Percentiles rank a stretch among this genome's conserved stretches.
phyloP scores from a whole-genome alignment of 2,888 invertebrate species.

The Deroplatys truncata region DNA sequence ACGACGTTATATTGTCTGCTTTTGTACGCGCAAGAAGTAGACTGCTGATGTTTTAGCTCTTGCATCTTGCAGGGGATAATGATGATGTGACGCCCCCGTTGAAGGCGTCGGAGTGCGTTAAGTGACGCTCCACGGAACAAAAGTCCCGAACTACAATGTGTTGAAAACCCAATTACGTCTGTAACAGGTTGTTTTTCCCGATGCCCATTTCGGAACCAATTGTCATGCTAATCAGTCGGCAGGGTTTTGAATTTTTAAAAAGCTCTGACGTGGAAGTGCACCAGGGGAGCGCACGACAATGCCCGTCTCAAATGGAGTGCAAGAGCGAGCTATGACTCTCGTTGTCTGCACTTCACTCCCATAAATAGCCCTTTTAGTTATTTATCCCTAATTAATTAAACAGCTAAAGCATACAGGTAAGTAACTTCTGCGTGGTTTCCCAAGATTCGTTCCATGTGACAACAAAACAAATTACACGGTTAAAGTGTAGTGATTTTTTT shows the following conservation, averaged over 20 bases:
- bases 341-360: too few species aligned
- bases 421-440: too few species aligned
- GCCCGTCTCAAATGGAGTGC: neutral
- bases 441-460: too few species aligned
- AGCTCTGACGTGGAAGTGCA: neutral
- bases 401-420: too few species aligned
- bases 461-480: too few species aligned
- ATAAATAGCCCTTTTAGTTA: too few species aligned
- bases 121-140: neutral
- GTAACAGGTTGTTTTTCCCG: conserved; percentile 21
- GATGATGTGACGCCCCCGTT: neutral
- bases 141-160: neutral
- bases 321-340: neutral
- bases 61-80: neutral
- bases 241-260: conserved; percentile 19
- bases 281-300: neutral
- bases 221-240: conserved; percentile 17
- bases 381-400: too few species aligned
- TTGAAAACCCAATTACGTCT: conserved; percentile 9
- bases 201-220: conserved; percentile 12
- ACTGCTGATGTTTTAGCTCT: neutral
- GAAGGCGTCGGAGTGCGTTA: neutral
- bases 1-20: neutral
- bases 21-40: neutral
- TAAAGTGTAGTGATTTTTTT: too few species aligned